Percentiles rank a stretch among this genome's conserved stretches.
Conservation (phyloP, 2,888 invertebrate genomes). For the Diloba caeruleocephala region DNA sequence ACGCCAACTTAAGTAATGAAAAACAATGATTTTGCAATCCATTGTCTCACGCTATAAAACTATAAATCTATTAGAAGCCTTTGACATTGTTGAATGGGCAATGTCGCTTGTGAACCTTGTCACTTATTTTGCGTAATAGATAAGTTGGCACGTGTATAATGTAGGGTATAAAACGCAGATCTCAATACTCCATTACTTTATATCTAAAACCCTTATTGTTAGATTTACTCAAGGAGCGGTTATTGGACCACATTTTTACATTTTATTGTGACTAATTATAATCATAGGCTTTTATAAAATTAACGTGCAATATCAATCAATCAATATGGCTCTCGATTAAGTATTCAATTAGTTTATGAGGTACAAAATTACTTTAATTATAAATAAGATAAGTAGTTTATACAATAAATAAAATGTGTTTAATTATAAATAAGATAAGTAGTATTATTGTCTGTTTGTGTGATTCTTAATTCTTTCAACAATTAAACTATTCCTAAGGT, state of each 20-base stretch:
- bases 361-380: constrained; percentile 26
- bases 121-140: constrained; percentile 54
- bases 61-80: constrained; percentile 67
- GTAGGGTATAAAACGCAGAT: constrained; percentile 52
- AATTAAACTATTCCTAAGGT: too few relatives aligned
- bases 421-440: constrained; percentile 32
- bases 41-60: constrained; percentile 64
- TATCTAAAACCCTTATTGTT: constrained; percentile 43
- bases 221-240: constrained; percentile 56
- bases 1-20: constrained; percentile 61
- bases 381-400: constrained; percentile 29
- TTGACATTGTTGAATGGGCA: constrained; percentile 57
- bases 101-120: constrained; percentile 53
- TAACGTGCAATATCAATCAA: constrained; percentile 22
- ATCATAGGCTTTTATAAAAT: constrained; percentile 24
- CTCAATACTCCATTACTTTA: constrained; percentile 62
- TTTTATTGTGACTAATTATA: constrained; percentile 51
- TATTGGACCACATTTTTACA: constrained; percentile 62
- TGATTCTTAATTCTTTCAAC: too few relatives aligned
- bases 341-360: constrained; percentile 33
- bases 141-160: constrained; percentile 69
- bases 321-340: constrained; percentile 16
- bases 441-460: constrained; percentile 12
- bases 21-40: constrained; percentile 67
- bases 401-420: constrained; percentile 29